Base-by-base conservation (phyloP, 2,797 vertebrate species). In the Sciurus vulgaris region DNA sequence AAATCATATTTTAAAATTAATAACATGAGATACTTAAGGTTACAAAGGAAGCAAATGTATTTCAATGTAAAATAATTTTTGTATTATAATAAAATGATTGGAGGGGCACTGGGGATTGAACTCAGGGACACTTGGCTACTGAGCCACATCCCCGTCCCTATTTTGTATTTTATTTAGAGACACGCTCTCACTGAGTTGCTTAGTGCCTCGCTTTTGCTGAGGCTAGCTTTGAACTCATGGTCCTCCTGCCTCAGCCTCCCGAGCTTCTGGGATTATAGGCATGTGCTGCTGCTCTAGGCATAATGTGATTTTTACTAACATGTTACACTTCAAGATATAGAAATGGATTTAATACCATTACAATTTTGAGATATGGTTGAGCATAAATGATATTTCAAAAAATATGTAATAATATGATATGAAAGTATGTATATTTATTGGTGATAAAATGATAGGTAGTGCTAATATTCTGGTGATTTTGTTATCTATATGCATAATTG, bases 41-140 rank as follows among this genome's bases (percentile, higher is more conserved):
- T 93, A 73, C 20, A 73, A 41, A 54, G n/a, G 61, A 79, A 94
- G 14, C 14, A 14, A 84, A 91, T 95, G 38, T 88, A 65, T 93
- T 85, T 81, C 51, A 91, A 56, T 91, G 7, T 88, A 76, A 94
- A 88, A 70, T 73, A 54, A 83, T 59, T 69, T 93, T 86, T 96
- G 15, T 74, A 3, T 89, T 89, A n/a, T 81, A 49, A 73, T 74
- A 82, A 44, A 28, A 70, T 47, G 44, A 47, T 47, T 47, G 44
- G 7, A 47, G 44, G 44, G 44, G 44, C 9, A 47, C 44, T 7
- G 44, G 44, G 44, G 44, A 47, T 47, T 47, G 38, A 47, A 47
- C 44, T 47, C 7, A 47, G 44, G 44, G 44, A 7, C 9, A 47
- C 44, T 47, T 47, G 44, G 9, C 44, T 7, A 47, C 44, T 47